These are phyloP conservation scores for Morpho deidamia DNA, from an alignment of 2,888 invertebrate species.

Conservation along the genomic window DNA sequence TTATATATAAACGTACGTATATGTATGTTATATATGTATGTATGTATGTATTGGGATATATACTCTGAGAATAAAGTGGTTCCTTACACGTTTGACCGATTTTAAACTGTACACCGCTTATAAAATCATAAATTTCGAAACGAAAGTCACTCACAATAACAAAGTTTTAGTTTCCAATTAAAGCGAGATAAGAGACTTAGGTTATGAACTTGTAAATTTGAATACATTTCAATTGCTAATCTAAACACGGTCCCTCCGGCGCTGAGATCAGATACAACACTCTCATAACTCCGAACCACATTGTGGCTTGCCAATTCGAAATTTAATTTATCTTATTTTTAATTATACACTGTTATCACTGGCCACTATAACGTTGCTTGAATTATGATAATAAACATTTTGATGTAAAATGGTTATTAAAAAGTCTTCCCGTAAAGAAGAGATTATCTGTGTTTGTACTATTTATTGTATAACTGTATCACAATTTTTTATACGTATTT, in stretches of 20 bases:
- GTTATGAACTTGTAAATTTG: constrained; percentile 28
- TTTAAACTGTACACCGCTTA: background rate
- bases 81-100: no score
- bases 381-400: no score
- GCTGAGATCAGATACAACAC: constrained; percentile 19
- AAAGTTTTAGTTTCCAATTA: constrained; percentile 21
- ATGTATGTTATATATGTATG: no score
- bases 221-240: constrained; percentile 33
- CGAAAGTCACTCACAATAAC: constrained; percentile 11
- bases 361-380: background rate
- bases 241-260: constrained; percentile 20
- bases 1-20: no score
- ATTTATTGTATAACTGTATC: background rate
- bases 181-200: constrained; percentile 24
- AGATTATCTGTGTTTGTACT: background rate
- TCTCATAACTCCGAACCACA: constrained; percentile 22
- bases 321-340: constrained; percentile 11
- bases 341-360: background rate
- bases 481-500: background rate
- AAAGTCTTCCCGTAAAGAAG: constrained; percentile 1
- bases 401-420: no score
- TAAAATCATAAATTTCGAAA: constrained; percentile 3
- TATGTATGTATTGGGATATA: no score
- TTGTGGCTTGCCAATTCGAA: constrained; percentile 24
- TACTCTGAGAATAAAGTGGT: no score